These are phyloP conservation scores for Neoseiulus cucumeris DNA, from an alignment of 1,140 invertebrate genomes.

Conservation along the genomic window DNA sequence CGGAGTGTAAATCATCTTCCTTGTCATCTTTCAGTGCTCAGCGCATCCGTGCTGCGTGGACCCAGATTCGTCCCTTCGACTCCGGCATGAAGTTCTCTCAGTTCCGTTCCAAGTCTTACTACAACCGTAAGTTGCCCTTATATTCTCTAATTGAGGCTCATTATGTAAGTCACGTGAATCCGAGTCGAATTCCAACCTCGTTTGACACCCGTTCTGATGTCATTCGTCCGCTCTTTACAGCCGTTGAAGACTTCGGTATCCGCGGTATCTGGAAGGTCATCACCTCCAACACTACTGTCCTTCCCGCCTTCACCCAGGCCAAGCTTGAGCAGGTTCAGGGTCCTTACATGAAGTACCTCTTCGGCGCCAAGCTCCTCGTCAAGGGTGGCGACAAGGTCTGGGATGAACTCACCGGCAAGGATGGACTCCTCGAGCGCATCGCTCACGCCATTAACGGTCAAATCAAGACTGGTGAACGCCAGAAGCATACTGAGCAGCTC, in stretches of 20 bases:
- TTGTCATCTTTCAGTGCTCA: neutral
- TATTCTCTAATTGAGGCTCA: no score
- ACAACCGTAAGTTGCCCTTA: neutral
- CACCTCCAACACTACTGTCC: neutral
- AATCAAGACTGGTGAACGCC: neutral
- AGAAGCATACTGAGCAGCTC: neutral
- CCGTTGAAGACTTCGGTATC: neutral
- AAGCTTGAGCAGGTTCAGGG: neutral
- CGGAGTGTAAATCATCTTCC: no score
- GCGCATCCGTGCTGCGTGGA: slow-evolving; percentile 1
- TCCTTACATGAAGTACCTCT: neutral
- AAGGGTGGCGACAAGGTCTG: slow-evolving; percentile 7
- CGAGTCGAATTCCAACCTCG: neutral
- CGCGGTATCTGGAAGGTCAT: slow-evolving; percentile 9
- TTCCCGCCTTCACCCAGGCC: neutral
- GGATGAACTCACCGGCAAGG: slow-evolving; percentile 2
- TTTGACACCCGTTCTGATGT: no score
- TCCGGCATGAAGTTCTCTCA: neutral
- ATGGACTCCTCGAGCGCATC: slow-evolving; percentile 3
- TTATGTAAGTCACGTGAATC: neutral
- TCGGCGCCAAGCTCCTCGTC: slow-evolving; percentile 6
- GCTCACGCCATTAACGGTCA: slow-evolving; percentile 4
- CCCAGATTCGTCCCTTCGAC: slow-evolving; percentile 1
- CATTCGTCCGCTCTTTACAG: neutral
- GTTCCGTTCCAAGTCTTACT: neutral